A percentile compares a stretch with the other conserved stretches of the same genome.
phyloP scores from a whole-genome alignment of 2,888 invertebrate genomes.

The Hypercompe scribonia region DNA sequence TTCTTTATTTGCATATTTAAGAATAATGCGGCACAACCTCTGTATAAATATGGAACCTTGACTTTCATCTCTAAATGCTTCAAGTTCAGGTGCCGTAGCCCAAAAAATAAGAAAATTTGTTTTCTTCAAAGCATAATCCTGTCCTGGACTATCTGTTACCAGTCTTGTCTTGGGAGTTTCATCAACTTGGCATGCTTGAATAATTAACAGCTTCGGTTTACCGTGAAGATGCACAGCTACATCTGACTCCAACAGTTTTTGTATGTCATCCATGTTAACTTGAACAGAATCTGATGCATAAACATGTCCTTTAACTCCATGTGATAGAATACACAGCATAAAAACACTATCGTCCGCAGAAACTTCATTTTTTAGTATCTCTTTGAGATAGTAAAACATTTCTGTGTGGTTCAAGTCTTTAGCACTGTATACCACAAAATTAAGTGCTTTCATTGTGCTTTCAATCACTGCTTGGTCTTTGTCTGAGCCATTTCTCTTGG shows the following conservation, averaged over 20 bases:
- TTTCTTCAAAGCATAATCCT: constrained; percentile 63
- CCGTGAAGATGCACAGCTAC: constrained; percentile 62
- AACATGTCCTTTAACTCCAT: constrained; percentile 77
- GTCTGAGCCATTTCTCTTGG: constrained; percentile 68
- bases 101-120: constrained; percentile 76
- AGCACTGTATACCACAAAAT: constrained; percentile 69
- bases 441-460: constrained; percentile 69
- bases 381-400: constrained; percentile 69
- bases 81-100: constrained; percentile 79
- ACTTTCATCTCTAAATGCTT: constrained; percentile 71
- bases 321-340: constrained; percentile 79
- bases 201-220: constrained; percentile 76
- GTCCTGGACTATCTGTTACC: constrained; percentile 67
- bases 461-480: constrained; percentile 67
- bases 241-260: constrained; percentile 73
- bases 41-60: constrained; percentile 79
- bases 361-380: constrained; percentile 64
- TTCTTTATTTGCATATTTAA: constrained; percentile 60
- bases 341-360: constrained; percentile 73
- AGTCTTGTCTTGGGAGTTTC: constrained; percentile 53
- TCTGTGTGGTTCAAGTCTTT: constrained; percentile 67
- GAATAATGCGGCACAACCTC: constrained; percentile 66
- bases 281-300: constrained; percentile 78
- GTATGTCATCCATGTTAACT: constrained; percentile 75
- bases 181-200: constrained; percentile 80